Base-by-base conservation (phyloP, 2,888 invertebrate species). In the Helicoverpa assulta region DNA sequence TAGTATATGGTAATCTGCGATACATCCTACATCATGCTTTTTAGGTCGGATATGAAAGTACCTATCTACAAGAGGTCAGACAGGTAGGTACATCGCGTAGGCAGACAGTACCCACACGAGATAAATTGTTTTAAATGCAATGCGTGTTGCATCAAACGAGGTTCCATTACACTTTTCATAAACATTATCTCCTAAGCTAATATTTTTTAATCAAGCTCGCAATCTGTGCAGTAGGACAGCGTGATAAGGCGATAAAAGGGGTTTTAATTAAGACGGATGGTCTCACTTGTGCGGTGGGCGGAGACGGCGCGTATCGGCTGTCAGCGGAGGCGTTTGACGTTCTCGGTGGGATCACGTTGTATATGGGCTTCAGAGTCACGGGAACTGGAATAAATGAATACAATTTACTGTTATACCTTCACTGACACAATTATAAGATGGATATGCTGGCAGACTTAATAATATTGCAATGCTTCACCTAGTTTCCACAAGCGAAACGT, bases 331-430 rank as follows among this genome's bases (percentile, higher is more conserved):
- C 85, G 79, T 93, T 94, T 43, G 91, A 93, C 64, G 88, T 89
- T 59, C 94, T 93, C 33, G 91, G 91, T 50, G 96, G 96, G 83
- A 97, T 96, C 80, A 97, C 96, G 85, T 97, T 97, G 88, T 96
- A 96, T 79, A 97, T 97, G 14, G 97, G 96, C 85, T 94, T 92
- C 66, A 96, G 95, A 37, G 96, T 96, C 73, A 96, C 88, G 33
- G 97, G 96, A 85, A 97, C 97, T 96, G 92, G 16, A 89, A 90
- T 50, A 37, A 68, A 70, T 67, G 6, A 64, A 77, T 59, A 76
- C 62, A 74, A 43, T 66, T 57, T 70, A 67, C 75, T 61, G 63
- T 68, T 71, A 66, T 21, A 64, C 40, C 33, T 80, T 65, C 56
- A 57, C 69, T 69, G 51, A 40, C 65, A 63, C 33, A 40, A 64